Evolutionary conservation across 2,113 vertebrate genomes (phyloP), one percentile per base, ranked within the genome.

Genomic region (Genyomyrus donnyi): DNA sequence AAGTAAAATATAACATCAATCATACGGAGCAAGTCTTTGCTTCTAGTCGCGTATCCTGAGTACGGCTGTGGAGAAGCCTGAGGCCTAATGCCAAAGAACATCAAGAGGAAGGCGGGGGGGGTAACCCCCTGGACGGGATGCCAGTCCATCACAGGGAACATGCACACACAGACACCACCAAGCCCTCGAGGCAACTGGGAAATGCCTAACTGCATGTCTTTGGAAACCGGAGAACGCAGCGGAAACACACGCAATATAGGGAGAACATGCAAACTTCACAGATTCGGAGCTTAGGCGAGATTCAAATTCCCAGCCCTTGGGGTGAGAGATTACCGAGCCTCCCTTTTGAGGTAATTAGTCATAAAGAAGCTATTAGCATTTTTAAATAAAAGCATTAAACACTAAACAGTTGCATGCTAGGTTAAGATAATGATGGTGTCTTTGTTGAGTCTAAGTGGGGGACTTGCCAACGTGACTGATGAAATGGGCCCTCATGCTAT

Each of bases 1-100:
- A 86, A 49, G 84, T 86, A 49, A 49, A 86, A 86, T 86, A 31
- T 50, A 86, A 86, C 48, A 46, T 85, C 39, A 49, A 27, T 86
- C 48, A 49, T 86, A 86, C 9, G 5, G 17, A 24, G 48, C 11
- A 7, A 86, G 31, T 6, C 35, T 80, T 31, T 66, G 58, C 58
- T 3, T 27, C 58, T 27, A 27, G 62, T 17, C 35, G n/a, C 35
- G 1, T 42, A 80, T 42, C 35, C 74, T 39, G 31, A 42, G 31
- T 19, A 19, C 0, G 74, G 74, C 39, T 17, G 31, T 42, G 6
- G 74, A 13, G 74, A 7, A 5, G 74, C 62, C n/a, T 13, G 35
- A 42, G 74, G 35, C 15, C 74, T 21, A 42, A 21, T 42, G 74
- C 35, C 74, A 80, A 21, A 56, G 19, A 56, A 56, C 53, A 56